These are phyloP conservation scores for Polietes domitor DNA, from an alignment of 2,888 invertebrate genomes.

Conservation along the genomic window DNA sequence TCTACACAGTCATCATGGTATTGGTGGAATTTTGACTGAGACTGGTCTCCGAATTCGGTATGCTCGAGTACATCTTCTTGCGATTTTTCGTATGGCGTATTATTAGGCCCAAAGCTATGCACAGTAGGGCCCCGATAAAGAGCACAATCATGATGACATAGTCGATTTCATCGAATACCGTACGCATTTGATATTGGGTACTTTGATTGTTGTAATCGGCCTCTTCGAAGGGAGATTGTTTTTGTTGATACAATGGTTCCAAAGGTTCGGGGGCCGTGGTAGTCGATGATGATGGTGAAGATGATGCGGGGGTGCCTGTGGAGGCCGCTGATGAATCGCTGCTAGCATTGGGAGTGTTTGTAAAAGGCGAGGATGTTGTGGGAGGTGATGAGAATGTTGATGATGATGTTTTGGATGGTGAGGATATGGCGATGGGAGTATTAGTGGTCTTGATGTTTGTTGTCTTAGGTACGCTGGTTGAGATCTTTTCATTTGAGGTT, in stretches of 20 bases:
- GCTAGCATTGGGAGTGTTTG: background rate
- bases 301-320: constrained; percentile 47
- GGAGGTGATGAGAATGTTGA: constrained; percentile 2
- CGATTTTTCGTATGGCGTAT: constrained; percentile 66
- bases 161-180: constrained; percentile 63
- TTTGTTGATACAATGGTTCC: constrained; percentile 67
- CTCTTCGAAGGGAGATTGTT: constrained; percentile 32
- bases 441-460: background rate
- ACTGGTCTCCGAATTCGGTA: constrained; percentile 76
- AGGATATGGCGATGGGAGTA: constrained; percentile 12
- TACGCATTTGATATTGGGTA: constrained; percentile 55
- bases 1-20: constrained; percentile 66
- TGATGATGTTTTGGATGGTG: constrained; percentile 15
- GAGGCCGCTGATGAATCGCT: background rate
- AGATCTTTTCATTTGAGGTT: constrained; percentile 15
- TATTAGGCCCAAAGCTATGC: constrained; percentile 63
- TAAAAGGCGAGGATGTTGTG: constrained; percentile 22
- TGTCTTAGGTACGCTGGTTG: constrained; percentile 31
- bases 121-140: constrained; percentile 60
- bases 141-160: constrained; percentile 64
- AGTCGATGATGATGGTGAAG: too few relatives aligned
- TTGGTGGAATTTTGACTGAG: constrained; percentile 71
- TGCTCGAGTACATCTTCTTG: constrained; percentile 72
- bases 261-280: constrained; percentile 66
- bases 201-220: constrained; percentile 6